Conservation (phyloP, 2,113 vertebrate genomes). For the Dasypus novemcinctus region DNA sequence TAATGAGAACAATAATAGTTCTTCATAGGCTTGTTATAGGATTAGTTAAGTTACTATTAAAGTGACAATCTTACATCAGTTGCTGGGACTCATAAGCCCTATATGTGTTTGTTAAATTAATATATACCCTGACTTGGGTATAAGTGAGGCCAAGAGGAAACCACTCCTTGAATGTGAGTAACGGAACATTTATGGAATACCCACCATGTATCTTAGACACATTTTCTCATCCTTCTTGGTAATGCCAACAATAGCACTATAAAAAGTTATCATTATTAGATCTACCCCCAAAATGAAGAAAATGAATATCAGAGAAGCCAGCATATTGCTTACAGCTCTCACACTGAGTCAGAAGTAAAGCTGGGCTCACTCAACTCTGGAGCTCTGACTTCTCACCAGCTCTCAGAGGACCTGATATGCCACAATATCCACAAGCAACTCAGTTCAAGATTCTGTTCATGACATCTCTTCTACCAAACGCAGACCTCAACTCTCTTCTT, state of each 20-base stretch:
- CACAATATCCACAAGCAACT: not conserved
- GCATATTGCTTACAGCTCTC: not conserved
- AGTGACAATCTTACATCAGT: not conserved
- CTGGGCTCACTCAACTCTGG: accelerated
- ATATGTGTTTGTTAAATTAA: not conserved
- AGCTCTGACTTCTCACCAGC: not conserved
- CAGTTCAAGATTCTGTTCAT: too few species aligned
- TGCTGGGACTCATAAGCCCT: not conserved
- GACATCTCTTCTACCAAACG: not conserved
- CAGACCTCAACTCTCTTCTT: not conserved
- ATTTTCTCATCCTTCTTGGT: not conserved
- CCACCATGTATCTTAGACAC: not conserved
- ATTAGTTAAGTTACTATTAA: not conserved
- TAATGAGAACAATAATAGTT: not conserved
- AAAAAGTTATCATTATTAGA: not conserved
- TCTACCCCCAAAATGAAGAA: not conserved
- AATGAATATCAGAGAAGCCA: not conserved
- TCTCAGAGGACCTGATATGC: not conserved
- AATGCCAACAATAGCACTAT: not conserved
- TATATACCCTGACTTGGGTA: not conserved
- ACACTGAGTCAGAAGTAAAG: not conserved
- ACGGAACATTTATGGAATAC: not conserved
- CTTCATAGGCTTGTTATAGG: not conserved
- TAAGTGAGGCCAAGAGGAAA: not conserved
- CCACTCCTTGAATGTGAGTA: not conserved